phyloP scores from a whole-genome alignment of 1,140 invertebrate genomes.

The Drosophila bocki region DNA sequence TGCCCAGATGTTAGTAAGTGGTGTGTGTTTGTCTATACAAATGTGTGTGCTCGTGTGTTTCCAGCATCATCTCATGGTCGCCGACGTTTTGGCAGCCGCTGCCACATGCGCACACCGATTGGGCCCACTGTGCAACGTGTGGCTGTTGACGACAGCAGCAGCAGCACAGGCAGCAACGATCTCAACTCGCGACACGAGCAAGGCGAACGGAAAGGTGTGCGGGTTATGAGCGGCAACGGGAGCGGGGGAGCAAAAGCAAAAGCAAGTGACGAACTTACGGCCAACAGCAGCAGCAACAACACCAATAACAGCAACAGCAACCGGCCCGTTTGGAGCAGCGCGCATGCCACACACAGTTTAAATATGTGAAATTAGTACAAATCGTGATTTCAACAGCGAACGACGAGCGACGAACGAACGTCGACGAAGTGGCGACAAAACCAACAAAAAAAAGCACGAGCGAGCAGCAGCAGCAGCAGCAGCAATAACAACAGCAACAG shows the following conservation, averaged over 20 bases:
- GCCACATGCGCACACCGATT: constrained; percentile 66
- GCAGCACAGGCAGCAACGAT: constrained; percentile 61
- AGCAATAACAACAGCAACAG: constrained; percentile 53
- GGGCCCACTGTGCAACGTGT: constrained; percentile 79
- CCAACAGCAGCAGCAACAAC: constrained; percentile 66
- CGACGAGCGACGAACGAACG: constrained; percentile 73
- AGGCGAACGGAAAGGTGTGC: constrained; percentile 69
- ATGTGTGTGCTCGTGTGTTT: constrained; percentile 21
- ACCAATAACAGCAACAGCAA: constrained; percentile 68
- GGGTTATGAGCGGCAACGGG: constrained; percentile 24
- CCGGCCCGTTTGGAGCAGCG: constrained; percentile 79
- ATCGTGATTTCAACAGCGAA: constrained; percentile 85
- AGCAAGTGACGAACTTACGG: constrained; percentile 82
- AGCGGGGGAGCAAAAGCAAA: constrained; percentile 56
- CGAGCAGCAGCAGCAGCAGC: constrained; percentile 35
- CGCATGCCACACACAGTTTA: constrained; percentile 85
- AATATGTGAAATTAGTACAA: constrained; percentile 85
- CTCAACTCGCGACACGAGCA: constrained; percentile 69
- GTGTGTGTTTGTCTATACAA: background rate
- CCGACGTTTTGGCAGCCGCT: constrained; percentile 56
- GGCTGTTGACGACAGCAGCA: constrained; percentile 72
- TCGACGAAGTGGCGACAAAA: constrained; percentile 77
- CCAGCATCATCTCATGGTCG: constrained; percentile 54
- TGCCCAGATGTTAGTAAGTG: constrained; percentile 16
- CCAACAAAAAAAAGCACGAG: constrained; percentile 28